Conservation (phyloP, 2,113 vertebrate genomes). For the Cyprinus carpio region DNA sequence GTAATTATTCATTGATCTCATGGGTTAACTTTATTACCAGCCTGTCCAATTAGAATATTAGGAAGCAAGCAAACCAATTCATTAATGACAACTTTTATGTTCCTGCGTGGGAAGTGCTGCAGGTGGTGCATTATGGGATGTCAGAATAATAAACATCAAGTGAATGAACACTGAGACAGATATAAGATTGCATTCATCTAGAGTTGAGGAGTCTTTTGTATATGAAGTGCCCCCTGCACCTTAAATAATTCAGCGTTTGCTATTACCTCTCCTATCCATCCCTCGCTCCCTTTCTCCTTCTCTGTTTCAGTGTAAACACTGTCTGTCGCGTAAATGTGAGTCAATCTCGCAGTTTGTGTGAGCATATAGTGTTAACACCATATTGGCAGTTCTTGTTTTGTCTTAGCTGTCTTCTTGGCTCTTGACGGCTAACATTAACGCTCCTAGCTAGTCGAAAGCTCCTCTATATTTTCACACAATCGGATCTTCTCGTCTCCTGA, state of each 20-base stretch:
- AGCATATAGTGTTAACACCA: neutral
- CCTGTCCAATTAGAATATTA: slow-evolving; percentile 86
- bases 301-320: slow-evolving; percentile 55
- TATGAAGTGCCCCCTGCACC: slow-evolving; percentile 60
- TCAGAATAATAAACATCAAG: slow-evolving; percentile 12
- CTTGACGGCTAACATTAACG: neutral
- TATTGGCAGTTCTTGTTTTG: slow-evolving; percentile 10
- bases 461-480: slow-evolving; percentile 18
- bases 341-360: neutral
- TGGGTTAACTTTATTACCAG: slow-evolving; percentile 85
- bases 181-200: slow-evolving; percentile 10
- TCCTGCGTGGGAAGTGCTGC: neutral
- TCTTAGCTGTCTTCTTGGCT: neutral
- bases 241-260: slow-evolving; percentile 70
- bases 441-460: neutral
- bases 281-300: slow-evolving; percentile 52
- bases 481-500: slow-evolving; percentile 8
- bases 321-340: slow-evolving; percentile 24
- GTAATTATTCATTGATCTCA: slow-evolving; percentile 60
- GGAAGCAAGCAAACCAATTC: slow-evolving; percentile 78
- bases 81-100: slow-evolving; percentile 80
- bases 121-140: slow-evolving; percentile 60
- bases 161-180: slow-evolving; percentile 14
- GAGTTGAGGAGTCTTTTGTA: slow-evolving; percentile 60
- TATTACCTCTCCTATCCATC: slow-evolving; percentile 48